Evolutionary conservation across 23 tunicate genomes (phyloP).

Genomic region (Trididemnum nubilum): DNA sequence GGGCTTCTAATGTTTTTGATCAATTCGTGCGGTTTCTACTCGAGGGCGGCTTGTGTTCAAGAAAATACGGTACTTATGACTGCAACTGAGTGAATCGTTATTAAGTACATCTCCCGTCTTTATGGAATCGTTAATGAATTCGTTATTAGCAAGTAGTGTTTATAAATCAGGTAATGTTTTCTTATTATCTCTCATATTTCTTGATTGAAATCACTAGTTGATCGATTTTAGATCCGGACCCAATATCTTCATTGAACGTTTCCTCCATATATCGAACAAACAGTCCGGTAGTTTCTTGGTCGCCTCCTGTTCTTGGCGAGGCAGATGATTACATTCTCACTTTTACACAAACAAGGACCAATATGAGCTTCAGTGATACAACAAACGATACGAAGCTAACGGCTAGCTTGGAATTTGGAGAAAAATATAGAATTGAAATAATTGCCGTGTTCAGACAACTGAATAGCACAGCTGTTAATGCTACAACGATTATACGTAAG

Average conservation of each 20-base stretch:
- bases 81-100: too few relatives aligned
- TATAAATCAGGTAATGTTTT: too few relatives aligned
- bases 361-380: neutral
- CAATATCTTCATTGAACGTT: neutral
- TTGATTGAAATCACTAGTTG: too few relatives aligned
- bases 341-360: neutral
- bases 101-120: too few relatives aligned
- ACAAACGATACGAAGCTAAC: neutral
- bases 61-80: too few relatives aligned
- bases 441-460: neutral
- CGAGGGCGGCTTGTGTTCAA: too few relatives aligned
- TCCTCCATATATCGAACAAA: neutral
- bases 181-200: too few relatives aligned
- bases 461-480: neutral
- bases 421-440: neutral
- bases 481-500: neutral
- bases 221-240: slow-evolving; percentile 1
- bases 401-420: neutral
- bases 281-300: neutral
- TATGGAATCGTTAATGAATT: too few relatives aligned
- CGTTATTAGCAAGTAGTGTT: too few relatives aligned
- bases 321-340: neutral
- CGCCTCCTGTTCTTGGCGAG: neutral
- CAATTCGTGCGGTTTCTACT: too few relatives aligned
- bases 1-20: too few relatives aligned